These are phyloP conservation scores for Platyura marginata DNA, from an alignment of 1,140 invertebrate species.

Conservation along the genomic window DNA sequence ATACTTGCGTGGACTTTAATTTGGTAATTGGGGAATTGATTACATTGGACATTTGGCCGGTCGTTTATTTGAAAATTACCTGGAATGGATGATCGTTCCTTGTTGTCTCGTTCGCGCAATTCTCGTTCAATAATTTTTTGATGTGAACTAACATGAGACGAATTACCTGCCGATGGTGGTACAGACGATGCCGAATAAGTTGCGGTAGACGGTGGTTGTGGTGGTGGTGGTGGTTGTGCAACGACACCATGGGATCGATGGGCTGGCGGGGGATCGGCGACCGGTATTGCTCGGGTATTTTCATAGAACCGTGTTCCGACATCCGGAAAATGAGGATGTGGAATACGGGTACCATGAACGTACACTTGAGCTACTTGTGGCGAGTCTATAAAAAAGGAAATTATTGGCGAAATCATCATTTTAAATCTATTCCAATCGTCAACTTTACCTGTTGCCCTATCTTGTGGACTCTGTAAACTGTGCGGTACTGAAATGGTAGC, in stretches of 20 bases:
- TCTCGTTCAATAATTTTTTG: conserved; percentile 6
- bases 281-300: conserved; percentile 10
- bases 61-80: conserved; percentile 3
- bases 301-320: conserved; percentile 29
- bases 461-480: conserved; percentile 46
- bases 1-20: conserved; percentile 5
- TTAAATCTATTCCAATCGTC: too few relatives aligned
- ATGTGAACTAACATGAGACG: too few relatives aligned
- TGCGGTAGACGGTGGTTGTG: conserved; percentile 8
- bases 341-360: conserved; percentile 23
- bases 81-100: conserved; percentile 7
- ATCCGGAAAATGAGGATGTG: conserved; percentile 22
- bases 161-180: too few relatives aligned
- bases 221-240: conserved; percentile 17
- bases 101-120: conserved; percentile 11
- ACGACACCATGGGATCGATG: conserved; percentile 32
- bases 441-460: conserved; percentile 29
- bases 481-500: conserved; percentile 26
- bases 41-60: not conserved
- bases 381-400: conserved; percentile 28
- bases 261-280: conserved; percentile 39
- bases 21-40: not conserved
- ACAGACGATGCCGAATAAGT: conserved; percentile 18
- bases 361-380: conserved; percentile 54
- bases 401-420: too few relatives aligned